phyloP scores from a whole-genome alignment of 1,140 invertebrate species.

The Littorina saxatilis region DNA sequence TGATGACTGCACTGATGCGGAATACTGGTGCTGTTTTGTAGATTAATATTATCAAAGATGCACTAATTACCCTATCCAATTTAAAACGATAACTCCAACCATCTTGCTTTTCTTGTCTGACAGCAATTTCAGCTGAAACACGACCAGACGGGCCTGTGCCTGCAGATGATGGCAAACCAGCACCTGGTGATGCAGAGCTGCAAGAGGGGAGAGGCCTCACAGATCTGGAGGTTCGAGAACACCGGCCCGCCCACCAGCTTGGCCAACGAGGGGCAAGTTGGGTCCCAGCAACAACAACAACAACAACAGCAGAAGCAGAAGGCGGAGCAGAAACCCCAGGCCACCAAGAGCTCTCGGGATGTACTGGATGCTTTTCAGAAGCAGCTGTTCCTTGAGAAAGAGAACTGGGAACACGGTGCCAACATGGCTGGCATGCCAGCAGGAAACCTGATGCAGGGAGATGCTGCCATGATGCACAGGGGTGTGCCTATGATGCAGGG shows the following conservation, averaged over 20 bases:
- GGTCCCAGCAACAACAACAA: neutral
- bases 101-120: neutral
- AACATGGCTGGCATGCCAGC: neutral
- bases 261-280: neutral
- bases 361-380: neutral
- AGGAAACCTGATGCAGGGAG: neutral
- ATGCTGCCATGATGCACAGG: neutral
- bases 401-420: too few relatives aligned
- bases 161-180: constrained; percentile 54
- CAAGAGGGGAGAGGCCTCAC: constrained; percentile 40
- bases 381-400: neutral
- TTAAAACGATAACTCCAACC: too few relatives aligned
- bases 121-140: constrained; percentile 57
- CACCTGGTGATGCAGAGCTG: constrained; percentile 56
- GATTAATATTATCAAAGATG: too few relatives aligned
- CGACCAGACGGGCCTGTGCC: constrained; percentile 55
- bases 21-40: too few relatives aligned
- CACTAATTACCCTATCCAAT: too few relatives aligned
- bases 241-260: constrained; percentile 18
- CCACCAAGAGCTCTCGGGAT: constrained; percentile 3
- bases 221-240: constrained; percentile 59
- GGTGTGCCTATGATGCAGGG: neutral
- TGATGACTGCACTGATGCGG: too few relatives aligned
- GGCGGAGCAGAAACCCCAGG: neutral
- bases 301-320: neutral